phyloP scores from a whole-genome alignment of 2,113 vertebrate species.

The pig (Sus scrofa) region T2T-Sscrofa CM000830.6:120263501-120264000 shows the following conservation, averaged over 20 bases:
- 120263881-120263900: rapidly evolving
- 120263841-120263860: not conserved
- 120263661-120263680: not conserved
- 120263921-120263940: slow-evolving; percentile 54
- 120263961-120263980: slow-evolving; percentile 57
- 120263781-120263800: not conserved
- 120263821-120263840: not conserved
- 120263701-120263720: not conserved
- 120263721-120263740: not conserved
- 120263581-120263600: not conserved
- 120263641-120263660: not conserved
- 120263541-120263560: not conserved
- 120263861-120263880: not conserved
- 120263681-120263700: not conserved
- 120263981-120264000: slow-evolving; percentile 69
- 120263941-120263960: slow-evolving; percentile 70
- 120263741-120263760: not conserved
- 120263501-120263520: not conserved
- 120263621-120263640: not conserved
- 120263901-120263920: not conserved
- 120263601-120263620: not conserved
- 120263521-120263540: not conserved
- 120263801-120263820: not conserved
- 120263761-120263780: not conserved
- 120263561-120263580: not conserved